Evolutionary conservation across 2,888 invertebrate species (phyloP).

Genomic region (Lomographa bimaculata): DNA sequence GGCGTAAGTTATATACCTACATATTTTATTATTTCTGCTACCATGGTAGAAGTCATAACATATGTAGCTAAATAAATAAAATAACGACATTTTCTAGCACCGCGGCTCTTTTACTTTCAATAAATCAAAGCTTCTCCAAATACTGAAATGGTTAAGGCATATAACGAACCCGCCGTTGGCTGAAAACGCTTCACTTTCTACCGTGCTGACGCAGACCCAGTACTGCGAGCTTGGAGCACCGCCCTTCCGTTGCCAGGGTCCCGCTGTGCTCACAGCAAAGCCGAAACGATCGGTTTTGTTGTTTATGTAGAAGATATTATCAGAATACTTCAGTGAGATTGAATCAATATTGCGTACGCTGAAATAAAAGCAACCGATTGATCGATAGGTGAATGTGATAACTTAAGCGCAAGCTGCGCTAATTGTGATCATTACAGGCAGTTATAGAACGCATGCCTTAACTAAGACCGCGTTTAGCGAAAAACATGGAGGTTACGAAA

Average conservation of each 20-base stretch:
- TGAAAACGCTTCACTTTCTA: not conserved
- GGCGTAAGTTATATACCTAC: too few species aligned
- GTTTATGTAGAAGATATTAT: conserved; percentile 46
- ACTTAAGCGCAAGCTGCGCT: too few species aligned
- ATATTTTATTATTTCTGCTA: too few species aligned
- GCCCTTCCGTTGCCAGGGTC: conserved; percentile 50
- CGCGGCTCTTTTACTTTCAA: conserved; percentile 60
- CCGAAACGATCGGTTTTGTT: conserved; percentile 44
- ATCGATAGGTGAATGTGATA: too few species aligned
- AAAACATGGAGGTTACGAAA: too few species aligned
- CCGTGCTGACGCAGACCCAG: conserved; percentile 57
- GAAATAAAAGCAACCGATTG: conserved; percentile 34
- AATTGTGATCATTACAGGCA: too few species aligned
- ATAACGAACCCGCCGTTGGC: conserved; percentile 46
- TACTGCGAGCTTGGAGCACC: conserved; percentile 33
- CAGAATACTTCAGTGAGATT: conserved; percentile 52
- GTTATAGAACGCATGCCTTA: too few species aligned
- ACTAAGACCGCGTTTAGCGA: too few species aligned
- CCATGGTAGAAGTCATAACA: too few species aligned
- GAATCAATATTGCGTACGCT: conserved; percentile 57
- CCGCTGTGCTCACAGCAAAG: conserved; percentile 61
- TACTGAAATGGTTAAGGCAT: conserved; percentile 47
- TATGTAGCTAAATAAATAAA: too few species aligned
- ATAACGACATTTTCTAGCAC: too few species aligned
- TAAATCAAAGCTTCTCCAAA: conserved; percentile 61